Base-by-base conservation (phyloP, 2,113 vertebrate genomes). In the Oostethus manadensis region DNA sequence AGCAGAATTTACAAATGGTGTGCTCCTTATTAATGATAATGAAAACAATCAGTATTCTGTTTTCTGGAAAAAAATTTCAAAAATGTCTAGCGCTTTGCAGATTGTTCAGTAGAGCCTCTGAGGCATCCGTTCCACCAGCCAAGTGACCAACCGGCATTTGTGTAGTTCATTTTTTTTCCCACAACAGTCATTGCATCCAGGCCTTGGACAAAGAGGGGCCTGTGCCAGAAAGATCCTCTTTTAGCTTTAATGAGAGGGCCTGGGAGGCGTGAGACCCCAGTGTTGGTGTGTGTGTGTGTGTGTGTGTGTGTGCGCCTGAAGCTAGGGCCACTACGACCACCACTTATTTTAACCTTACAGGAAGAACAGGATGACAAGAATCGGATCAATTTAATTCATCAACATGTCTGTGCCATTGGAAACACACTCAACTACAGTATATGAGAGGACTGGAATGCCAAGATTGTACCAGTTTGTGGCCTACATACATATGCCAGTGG, bases 211-310 rank as follows among this genome's bases (percentile, higher is more conserved):
- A 88, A 88, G 86, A 79, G 82, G 50, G 64, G 80, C 66, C 78
- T 89, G 81, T 89, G 84, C 82, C 82, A 84, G 77, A 76, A 64
- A 66, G 74, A 84, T 84, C 78, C 81, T 80, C 81, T 84, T 76
- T 84, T 87, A 82, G 82, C 82, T 84, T 86, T 87, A 89, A 88
- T 89, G 86, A 88, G 87, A 82, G 82, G 80, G 82, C 76, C 78
- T 80, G 84, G 72, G 80, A 83, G 80, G 81, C 73, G 75, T 79
- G 81, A 81, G 85, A 88, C 82, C 78, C 83, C 74, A 77, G 77
- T 58, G 66, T 64, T 63, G 77, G 48, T 79, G 69, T 59, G 43
- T 72, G 73, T 42, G 60, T 64, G 70, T 40, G 33, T 78, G 77
- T 60, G 65, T 63, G 61, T 76, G 50, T 79, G 68, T 59, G 43